Evolutionary conservation across 1,140 invertebrate species (phyloP).

Genomic region (Drosophila funebris): DNA sequence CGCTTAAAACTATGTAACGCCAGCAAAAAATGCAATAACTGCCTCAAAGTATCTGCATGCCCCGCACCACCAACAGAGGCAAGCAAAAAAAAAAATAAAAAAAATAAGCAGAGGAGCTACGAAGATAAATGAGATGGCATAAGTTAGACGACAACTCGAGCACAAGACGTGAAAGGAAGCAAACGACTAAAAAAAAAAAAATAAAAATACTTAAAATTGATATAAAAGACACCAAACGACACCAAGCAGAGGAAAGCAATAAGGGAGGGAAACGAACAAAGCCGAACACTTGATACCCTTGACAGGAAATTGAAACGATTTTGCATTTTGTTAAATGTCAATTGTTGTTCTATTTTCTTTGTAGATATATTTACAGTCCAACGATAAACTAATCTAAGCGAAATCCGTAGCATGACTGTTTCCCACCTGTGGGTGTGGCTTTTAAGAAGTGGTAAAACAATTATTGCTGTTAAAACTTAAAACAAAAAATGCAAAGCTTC

Average conservation of each 20-base stretch:
- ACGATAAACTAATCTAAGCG: neutral
- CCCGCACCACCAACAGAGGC: too few species aligned
- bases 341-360: neutral
- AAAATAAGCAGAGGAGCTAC: slow-evolving; percentile 50
- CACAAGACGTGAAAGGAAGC: slow-evolving; percentile 41
- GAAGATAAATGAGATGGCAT: slow-evolving; percentile 82
- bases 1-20: slow-evolving; percentile 26
- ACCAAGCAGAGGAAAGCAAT: neutral
- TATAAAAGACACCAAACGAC: slow-evolving; percentile 52
- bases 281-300: slow-evolving; percentile 5
- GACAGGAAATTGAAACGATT: neutral
- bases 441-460: too few species aligned
- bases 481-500: too few species aligned
- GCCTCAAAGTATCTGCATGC: slow-evolving; percentile 12
- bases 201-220: slow-evolving; percentile 64
- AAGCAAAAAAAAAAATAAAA: neutral
- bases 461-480: too few species aligned
- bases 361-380: neutral
- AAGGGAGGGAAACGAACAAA: neutral
- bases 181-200: slow-evolving; percentile 32
- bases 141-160: slow-evolving; percentile 79
- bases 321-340: neutral
- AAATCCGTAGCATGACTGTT: neutral
- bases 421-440: neutral
- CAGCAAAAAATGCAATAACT: slow-evolving; percentile 64